phyloP scores from a whole-genome alignment of 2,113 vertebrate genomes.

The Mirza zaza region DNA sequence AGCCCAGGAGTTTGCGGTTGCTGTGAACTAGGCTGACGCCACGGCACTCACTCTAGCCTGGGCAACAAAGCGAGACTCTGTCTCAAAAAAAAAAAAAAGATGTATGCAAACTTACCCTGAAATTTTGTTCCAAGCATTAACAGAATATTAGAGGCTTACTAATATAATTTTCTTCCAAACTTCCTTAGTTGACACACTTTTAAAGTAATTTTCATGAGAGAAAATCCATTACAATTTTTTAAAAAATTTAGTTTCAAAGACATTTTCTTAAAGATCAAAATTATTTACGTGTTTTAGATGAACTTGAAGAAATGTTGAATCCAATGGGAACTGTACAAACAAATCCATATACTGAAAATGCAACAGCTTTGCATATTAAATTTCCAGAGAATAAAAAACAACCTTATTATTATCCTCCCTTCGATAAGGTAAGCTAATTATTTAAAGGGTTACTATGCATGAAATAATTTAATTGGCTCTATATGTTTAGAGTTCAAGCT shows the following conservation, averaged over 20 bases:
- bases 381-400: slow-evolving; percentile 92
- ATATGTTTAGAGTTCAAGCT: background rate
- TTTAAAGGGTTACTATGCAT: background rate
- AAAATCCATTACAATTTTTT: background rate
- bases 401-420: slow-evolving; percentile 93
- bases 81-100: too few species aligned
- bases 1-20: too few species aligned
- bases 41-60: too few species aligned
- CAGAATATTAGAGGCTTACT: background rate
- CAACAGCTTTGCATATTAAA: slow-evolving; percentile 93
- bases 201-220: background rate
- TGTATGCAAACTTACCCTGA: background rate
- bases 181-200: background rate
- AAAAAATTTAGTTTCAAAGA: slow-evolving; percentile 15
- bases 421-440: slow-evolving; percentile 93
- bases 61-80: too few species aligned
- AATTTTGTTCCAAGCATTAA: slow-evolving; percentile 42
- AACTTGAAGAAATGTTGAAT: slow-evolving; percentile 99
- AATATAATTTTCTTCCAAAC: background rate
- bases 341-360: slow-evolving; percentile 97
- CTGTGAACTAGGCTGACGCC: too few species aligned
- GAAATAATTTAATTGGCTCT: background rate
- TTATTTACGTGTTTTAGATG: slow-evolving; percentile 88
- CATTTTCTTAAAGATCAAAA: slow-evolving; percentile 46
- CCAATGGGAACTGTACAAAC: slow-evolving; percentile 98